phyloP scores from a whole-genome alignment of 2,113 vertebrate genomes.

The Xyliphius kryptos region DNA sequence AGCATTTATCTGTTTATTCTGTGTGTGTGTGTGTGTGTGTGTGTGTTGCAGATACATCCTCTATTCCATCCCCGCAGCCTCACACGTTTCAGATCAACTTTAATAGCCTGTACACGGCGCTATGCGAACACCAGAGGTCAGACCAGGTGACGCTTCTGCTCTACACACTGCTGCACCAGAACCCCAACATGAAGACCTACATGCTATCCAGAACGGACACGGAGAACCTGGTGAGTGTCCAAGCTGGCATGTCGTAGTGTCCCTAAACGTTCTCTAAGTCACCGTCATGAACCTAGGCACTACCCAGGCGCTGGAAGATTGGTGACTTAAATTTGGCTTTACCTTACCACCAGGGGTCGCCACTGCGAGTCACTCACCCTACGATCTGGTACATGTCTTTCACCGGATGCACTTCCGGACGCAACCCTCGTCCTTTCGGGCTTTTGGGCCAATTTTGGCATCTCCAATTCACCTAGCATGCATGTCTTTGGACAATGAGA shows the following conservation, averaged over 20 bases:
- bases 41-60: conserved; percentile 73
- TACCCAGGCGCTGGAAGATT: too few species aligned
- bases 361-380: too few species aligned
- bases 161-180: conserved; percentile 92
- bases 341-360: too few species aligned
- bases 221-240: conserved; percentile 82
- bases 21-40: background rate
- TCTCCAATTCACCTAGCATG: too few species aligned
- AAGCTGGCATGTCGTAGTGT: background rate
- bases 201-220: conserved; percentile 91
- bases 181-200: conserved; percentile 86
- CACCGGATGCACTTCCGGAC: too few species aligned
- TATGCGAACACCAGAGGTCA: conserved; percentile 91
- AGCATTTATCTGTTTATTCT: background rate
- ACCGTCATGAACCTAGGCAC: too few species aligned
- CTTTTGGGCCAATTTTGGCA: too few species aligned
- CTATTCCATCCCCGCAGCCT: conserved; percentile 71
- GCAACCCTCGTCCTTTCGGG: too few species aligned
- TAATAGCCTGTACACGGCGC: conserved; percentile 90
- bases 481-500: too few species aligned
- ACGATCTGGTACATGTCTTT: too few species aligned
- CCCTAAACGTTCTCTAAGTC: too few species aligned
- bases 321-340: too few species aligned
- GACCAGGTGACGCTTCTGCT: conserved; percentile 92
- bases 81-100: conserved; percentile 98